Evolutionary conservation across 2,113 vertebrate species (phyloP).

Genomic region (Globicephala melas): DNA sequence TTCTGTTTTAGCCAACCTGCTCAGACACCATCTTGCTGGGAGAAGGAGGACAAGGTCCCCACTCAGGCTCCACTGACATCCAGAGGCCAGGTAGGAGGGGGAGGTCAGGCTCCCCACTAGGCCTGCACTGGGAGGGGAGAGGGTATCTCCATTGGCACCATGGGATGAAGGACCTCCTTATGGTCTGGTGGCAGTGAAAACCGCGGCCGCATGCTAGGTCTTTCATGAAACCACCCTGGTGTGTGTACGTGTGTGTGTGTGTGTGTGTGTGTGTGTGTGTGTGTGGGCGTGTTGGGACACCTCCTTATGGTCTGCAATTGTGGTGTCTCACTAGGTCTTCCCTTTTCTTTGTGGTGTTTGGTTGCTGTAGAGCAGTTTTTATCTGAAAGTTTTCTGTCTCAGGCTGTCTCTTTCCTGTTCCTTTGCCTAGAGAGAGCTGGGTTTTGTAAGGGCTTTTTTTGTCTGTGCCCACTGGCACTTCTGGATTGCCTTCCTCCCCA

Average conservation of each 20-base stretch:
- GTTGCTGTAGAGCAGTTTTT: neutral
- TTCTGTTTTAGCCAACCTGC: neutral
- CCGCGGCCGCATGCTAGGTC: neutral
- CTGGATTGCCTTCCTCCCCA: neutral
- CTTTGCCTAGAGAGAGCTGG: neutral
- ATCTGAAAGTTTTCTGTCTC: constrained; percentile 14
- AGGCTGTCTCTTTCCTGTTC: neutral
- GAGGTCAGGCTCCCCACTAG: neutral
- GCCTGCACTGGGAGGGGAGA: neutral
- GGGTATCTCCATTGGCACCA: neutral
- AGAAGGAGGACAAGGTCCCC: neutral
- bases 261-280: too few relatives aligned
- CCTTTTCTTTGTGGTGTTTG: neutral
- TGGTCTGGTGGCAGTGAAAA: neutral
- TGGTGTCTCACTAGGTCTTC: neutral
- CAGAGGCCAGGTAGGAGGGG: neutral
- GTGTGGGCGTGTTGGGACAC: neutral
- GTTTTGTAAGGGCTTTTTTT: neutral
- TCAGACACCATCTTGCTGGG: neutral
- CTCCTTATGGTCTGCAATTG: neutral
- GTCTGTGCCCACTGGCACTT: neutral
- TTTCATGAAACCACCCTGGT: neutral
- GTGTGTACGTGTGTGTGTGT: too few relatives aligned
- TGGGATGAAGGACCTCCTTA: neutral
- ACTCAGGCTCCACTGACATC: neutral